Conservation (phyloP, 2,797 vertebrate genomes). For the Octomys mimax region DNA sequence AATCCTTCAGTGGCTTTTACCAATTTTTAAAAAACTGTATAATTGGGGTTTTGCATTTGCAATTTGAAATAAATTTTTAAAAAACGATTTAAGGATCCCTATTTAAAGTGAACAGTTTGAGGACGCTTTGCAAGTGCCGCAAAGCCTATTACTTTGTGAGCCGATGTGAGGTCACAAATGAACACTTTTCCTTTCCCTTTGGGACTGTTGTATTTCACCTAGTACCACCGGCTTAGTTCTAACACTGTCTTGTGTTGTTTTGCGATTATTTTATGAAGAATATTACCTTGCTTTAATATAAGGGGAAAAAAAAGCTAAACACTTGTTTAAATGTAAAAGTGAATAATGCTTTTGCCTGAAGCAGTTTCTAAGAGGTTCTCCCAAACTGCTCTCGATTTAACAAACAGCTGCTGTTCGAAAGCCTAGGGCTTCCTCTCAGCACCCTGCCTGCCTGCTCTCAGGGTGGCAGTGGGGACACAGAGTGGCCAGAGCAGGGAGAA, state of each 20-base stretch:
- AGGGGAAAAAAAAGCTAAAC: conserved; percentile 25
- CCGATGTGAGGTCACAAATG: not conserved
- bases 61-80: not conserved
- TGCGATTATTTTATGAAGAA: not conserved
- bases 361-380: not conserved
- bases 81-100: not conserved
- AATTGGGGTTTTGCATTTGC: not conserved
- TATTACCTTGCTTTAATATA: not conserved
- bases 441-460: not conserved
- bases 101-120: not conserved
- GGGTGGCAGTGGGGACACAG: not conserved
- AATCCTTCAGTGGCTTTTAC: not conserved
- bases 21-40: not conserved
- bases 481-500: not conserved
- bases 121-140: not conserved
- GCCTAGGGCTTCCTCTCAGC: not conserved
- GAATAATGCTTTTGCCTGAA: not conserved
- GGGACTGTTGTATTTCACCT: not conserved
- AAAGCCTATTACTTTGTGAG: not conserved
- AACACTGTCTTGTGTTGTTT: not conserved
- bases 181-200: not conserved
- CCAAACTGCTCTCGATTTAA: not conserved
- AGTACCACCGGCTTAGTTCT: not conserved
- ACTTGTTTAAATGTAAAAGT: not conserved
- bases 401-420: not conserved